Evolutionary conservation across 2,113 vertebrate species (phyloP).

Genomic region (Eidolon helvum): DNA sequence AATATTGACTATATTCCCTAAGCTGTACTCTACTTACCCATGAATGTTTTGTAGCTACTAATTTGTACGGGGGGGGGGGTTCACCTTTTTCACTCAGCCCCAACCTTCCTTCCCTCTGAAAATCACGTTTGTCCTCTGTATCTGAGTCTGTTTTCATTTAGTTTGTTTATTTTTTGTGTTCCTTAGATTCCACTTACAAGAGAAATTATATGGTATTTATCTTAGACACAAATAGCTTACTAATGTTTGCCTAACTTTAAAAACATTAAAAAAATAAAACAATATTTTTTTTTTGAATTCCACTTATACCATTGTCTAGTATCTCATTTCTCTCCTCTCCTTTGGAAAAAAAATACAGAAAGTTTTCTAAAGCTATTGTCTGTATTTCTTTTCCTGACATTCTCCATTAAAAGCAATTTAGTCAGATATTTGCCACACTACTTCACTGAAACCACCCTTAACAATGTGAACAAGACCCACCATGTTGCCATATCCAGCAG

Average conservation of each 20-base stretch:
- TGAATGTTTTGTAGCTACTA: no score
- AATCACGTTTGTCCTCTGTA: no score
- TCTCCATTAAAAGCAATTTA: not conserved
- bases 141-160: no score
- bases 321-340: not conserved
- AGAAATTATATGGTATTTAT: no score
- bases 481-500: not conserved
- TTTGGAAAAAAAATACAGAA: not conserved
- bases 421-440: not conserved
- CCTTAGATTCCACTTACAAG: no score
- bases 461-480: not conserved
- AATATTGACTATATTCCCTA: no score
- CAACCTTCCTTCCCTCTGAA: no score
- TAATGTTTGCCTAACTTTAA: not conserved
- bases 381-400: not conserved
- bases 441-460: not conserved
- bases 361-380: not conserved
- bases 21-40: no score
- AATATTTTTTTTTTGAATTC: not conserved
- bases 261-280: not conserved
- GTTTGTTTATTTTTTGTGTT: no score
- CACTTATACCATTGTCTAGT: not conserved
- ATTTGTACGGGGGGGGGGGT: no score
- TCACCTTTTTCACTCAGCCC: no score
- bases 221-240: not conserved